Conservation (phyloP, 2,888 invertebrate species). For the Calameuta pallipes region DNA sequence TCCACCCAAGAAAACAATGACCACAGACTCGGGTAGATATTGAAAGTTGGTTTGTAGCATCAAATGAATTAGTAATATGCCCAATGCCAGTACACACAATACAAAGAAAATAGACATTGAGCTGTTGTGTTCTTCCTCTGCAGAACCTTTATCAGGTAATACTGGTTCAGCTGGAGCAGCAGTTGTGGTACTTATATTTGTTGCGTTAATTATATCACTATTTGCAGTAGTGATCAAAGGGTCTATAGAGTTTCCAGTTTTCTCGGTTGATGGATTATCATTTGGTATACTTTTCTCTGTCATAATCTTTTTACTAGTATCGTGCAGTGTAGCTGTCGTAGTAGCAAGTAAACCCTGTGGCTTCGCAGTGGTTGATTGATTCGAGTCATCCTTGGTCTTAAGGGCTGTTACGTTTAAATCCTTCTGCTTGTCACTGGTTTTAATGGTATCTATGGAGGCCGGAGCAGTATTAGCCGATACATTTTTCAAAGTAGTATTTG, state of each 20-base stretch:
- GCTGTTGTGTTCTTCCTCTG: slow-evolving; percentile 95
- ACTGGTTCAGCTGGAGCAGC: slow-evolving; percentile 80
- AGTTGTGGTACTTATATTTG: slow-evolving; percentile 63
- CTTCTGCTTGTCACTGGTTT: background rate
- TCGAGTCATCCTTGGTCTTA: background rate
- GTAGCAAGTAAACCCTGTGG: background rate
- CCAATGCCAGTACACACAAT: slow-evolving; percentile 91
- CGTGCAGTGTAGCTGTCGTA: background rate
- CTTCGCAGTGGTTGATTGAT: background rate
- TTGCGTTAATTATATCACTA: slow-evolving; percentile 36
- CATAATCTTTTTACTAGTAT: background rate
- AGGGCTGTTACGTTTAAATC: background rate
- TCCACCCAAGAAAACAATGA: slow-evolving; percentile 94
- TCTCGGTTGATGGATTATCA: background rate
- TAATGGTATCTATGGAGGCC: background rate
- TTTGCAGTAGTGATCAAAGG: background rate
- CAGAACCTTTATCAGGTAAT: slow-evolving; percentile 88
- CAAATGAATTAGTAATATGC: slow-evolving; percentile 93
- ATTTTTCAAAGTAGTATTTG: background rate
- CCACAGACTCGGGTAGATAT: slow-evolving; percentile 97
- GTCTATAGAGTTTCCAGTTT: background rate
- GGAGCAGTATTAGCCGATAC: background rate
- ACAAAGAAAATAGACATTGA: slow-evolving; percentile 99
- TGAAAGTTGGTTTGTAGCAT: slow-evolving; percentile 96
- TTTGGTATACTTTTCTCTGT: background rate